phyloP scores from a whole-genome alignment of 2,113 vertebrate genomes.

The Glaucomys volans region DNA sequence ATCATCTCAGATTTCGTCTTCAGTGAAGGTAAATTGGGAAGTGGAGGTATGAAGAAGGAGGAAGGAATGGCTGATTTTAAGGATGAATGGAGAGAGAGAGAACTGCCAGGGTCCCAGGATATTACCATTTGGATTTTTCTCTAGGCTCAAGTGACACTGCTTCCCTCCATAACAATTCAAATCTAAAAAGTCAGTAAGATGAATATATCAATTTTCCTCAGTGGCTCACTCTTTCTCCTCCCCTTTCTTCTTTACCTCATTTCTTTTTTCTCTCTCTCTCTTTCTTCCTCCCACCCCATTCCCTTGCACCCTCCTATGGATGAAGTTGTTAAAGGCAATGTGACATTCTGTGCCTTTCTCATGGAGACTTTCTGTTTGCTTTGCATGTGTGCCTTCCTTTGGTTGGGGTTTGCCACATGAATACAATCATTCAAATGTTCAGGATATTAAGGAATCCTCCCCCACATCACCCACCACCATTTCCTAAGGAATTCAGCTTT shows the following conservation, averaged over 20 bases:
- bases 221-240: neutral
- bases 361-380: neutral
- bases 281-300: neutral
- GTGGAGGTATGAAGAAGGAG: no score
- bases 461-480: neutral
- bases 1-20: conserved; percentile 96
- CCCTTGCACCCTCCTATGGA: neutral
- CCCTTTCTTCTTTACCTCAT: neutral
- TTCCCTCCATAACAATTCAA: neutral
- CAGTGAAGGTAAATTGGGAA: conserved; percentile 91
- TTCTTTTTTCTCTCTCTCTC: neutral
- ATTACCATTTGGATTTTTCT: neutral
- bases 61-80: neutral
- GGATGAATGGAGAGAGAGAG: neutral
- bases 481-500: neutral
- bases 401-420: neutral
- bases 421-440: neutral
- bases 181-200: neutral
- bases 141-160: neutral
- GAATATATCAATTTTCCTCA: neutral
- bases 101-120: neutral
- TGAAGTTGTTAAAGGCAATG: neutral
- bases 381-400: neutral
- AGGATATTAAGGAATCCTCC: neutral
- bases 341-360: neutral